Base-by-base conservation (phyloP, 2,113 vertebrate species). In the Diadophis punctatus region DNA sequence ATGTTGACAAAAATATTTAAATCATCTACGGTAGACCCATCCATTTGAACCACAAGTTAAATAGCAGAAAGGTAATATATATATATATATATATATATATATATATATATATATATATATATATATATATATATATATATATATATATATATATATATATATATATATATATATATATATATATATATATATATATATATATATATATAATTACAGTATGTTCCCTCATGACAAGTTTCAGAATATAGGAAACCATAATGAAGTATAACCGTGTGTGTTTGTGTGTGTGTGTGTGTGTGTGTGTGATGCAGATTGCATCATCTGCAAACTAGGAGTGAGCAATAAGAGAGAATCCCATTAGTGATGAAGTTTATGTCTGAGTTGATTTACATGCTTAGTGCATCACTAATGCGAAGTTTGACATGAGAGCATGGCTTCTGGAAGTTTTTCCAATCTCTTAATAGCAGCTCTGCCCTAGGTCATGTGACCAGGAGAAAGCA, bases 241-340 rank as follows among this genome's bases (percentile, higher is more conserved):
- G 30, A 68, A 68, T 68, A n/a, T 8, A 68, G 30, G 60, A 30
- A 68, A 68, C 63, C 63, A 68, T 12, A 30, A 63, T 60, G 12
- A 30, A 68, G 63, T 68, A n/a, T 3, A n/a, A n/a, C 12, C 30
- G 12, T 68, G 16, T 68, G 12, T 68, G 63, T 30, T 0, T 49
- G 9, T 49, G 8, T 49, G 8, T 49, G 8, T 49, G 1, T 49
- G 1, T 49, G 0, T 49, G 1, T 49, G 1, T 49, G 1, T 63
- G 1, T 34, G n/a, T n/a, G 60, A 63, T 68, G 63, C 63, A 68
- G 30, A 30, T 27, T 68, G 12, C 63, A 68, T 68, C 30, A 68
- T 68, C 12, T 68, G 30, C 63, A 34, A 68, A 68, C 63, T 16
- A 68, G 11, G 30, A 68, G 12, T 68, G 30, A n/a, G 30, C 63